phyloP scores from a whole-genome alignment of 2,888 invertebrate genomes.

The Drosophila helvetica region DNA sequence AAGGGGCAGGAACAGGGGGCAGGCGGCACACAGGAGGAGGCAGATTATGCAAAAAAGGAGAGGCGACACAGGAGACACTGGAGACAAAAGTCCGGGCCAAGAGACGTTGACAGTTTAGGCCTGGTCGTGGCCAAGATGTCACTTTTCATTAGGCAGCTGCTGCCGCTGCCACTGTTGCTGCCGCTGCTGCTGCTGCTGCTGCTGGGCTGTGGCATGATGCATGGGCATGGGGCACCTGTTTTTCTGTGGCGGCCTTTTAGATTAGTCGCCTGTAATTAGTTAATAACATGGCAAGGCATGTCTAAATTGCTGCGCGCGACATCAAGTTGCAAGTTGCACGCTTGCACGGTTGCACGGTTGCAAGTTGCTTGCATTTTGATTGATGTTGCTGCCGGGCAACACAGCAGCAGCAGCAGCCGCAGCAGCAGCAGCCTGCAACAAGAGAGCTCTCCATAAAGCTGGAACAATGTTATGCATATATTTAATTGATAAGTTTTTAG shows the following conservation, averaged over 20 bases:
- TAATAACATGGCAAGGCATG: conserved; percentile 83
- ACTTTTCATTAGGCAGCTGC: conserved; percentile 81
- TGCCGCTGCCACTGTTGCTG: conserved; percentile 24
- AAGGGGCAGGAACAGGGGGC: conserved; percentile 26
- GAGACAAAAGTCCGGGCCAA: conserved; percentile 37
- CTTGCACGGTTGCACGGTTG: conserved; percentile 43
- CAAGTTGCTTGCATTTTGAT: conserved; percentile 71
- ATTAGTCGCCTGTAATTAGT: conserved; percentile 83
- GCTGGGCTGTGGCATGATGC: conserved; percentile 58
- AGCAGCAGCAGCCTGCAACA: conserved; percentile 21
- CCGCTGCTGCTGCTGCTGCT: conserved; percentile 39
- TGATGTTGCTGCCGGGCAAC: conserved; percentile 79
- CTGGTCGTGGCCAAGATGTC: conserved; percentile 82
- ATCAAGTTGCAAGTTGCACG: conserved; percentile 58
- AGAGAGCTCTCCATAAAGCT: conserved; percentile 27
- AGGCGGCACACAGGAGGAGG: neutral
- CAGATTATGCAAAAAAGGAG: neutral
- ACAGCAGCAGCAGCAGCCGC: conserved; percentile 23
- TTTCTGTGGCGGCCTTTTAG: conserved; percentile 73
- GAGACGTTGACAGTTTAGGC: conserved; percentile 76
- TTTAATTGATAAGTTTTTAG: conserved; percentile 83
- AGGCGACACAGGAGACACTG: conserved; percentile 9
- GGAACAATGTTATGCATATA: conserved; percentile 78
- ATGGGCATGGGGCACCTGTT: conserved; percentile 72
- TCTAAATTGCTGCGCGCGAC: conserved; percentile 77